These are phyloP conservation scores for Phrynocephalus versicolor DNA, from an alignment of 2,113 vertebrate genomes.

Conservation along the genomic window DNA sequence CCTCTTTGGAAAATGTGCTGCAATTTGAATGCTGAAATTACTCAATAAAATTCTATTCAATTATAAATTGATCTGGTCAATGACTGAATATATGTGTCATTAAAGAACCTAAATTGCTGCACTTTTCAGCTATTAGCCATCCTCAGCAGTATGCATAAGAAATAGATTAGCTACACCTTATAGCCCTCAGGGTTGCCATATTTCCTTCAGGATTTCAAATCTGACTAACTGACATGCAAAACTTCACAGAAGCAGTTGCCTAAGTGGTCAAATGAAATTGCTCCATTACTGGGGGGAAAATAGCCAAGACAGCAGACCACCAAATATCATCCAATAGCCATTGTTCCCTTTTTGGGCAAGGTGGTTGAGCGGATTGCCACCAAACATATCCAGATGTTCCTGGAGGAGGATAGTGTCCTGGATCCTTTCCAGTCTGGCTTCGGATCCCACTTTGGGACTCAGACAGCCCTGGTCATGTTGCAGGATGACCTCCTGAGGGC, in stretches of 20 bases:
- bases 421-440: no score
- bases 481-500: no score
- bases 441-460: no score
- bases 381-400: no score
- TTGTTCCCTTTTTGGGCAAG: no score
- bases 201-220: not conserved
- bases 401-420: no score
- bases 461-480: no score
- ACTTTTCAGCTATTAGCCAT: not conserved
- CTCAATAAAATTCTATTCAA: slow-evolving; percentile 5
- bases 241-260: not conserved
- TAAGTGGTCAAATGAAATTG: not conserved
- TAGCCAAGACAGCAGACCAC: no score
- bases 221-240: slow-evolving; percentile 1
- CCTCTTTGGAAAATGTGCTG: not conserved
- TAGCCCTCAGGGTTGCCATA: not conserved
- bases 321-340: no score
- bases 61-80: slow-evolving; percentile 7
- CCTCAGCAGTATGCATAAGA: not conserved
- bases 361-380: no score
- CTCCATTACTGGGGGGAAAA: not conserved
- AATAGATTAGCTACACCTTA: not conserved
- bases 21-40: slow-evolving; percentile 2
- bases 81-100: not conserved
- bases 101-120: not conserved